These are phyloP conservation scores for Thymelicus sylvestris DNA, from an alignment of 2,888 invertebrate species.

Conservation along the genomic window DNA sequence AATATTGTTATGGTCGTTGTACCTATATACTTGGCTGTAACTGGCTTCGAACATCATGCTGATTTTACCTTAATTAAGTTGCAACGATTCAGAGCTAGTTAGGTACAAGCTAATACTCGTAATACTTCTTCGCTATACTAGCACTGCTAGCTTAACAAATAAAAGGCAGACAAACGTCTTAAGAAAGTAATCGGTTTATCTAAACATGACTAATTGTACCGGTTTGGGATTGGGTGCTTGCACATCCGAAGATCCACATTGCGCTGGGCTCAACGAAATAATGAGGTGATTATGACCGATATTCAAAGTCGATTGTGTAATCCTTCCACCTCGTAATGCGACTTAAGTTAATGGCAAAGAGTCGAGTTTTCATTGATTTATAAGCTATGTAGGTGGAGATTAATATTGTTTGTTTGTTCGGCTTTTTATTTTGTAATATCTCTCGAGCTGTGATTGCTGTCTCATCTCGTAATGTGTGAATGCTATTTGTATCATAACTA, in stretches of 20 bases:
- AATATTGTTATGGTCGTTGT: too few relatives aligned
- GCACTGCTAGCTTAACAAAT: too few relatives aligned
- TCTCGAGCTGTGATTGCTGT: slow-evolving; percentile 6
- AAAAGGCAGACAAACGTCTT: too few relatives aligned
- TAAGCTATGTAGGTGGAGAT: slow-evolving; percentile 20
- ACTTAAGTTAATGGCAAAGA: slow-evolving; percentile 10
- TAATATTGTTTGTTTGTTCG: slow-evolving; percentile 20
- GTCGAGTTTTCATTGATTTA: slow-evolving; percentile 13
- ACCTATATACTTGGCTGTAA: too few relatives aligned
- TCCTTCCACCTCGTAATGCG: slow-evolving; percentile 2
- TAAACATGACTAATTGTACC: slow-evolving; percentile 2
- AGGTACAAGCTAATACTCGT: too few relatives aligned
- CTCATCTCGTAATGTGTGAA: slow-evolving; percentile 20
- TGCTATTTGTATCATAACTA: neutral
- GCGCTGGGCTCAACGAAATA: slow-evolving; percentile 25
- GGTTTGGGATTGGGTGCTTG: slow-evolving; percentile 4
- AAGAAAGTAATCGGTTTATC: neutral
- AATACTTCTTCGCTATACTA: too few relatives aligned
- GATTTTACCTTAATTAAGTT: too few relatives aligned
- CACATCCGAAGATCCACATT: slow-evolving; percentile 11
- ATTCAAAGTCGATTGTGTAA: slow-evolving; percentile 22
- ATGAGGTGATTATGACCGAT: slow-evolving; percentile 31
- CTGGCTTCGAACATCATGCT: too few relatives aligned
- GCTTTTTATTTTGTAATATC: slow-evolving; percentile 22
- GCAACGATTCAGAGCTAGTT: too few relatives aligned